phyloP scores from a whole-genome alignment of 2,888 invertebrate species.

The Opisthograptis luteolata region DNA sequence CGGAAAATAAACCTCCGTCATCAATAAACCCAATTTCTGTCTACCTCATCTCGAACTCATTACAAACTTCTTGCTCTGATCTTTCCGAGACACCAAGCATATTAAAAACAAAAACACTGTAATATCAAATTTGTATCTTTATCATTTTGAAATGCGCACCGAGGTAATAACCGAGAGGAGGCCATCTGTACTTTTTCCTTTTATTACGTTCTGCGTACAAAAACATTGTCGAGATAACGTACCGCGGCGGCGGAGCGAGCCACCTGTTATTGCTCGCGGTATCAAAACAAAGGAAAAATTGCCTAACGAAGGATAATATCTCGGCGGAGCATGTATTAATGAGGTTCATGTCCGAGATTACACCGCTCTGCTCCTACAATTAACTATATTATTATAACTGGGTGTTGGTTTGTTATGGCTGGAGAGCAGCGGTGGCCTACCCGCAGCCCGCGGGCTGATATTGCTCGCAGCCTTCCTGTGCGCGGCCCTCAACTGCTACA shows the following conservation, averaged over 20 bases:
- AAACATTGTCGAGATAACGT: slow-evolving; percentile 3
- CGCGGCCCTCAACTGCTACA: too few species aligned
- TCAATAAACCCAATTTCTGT: too few species aligned
- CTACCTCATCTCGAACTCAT: too few species aligned
- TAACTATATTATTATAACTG: too few species aligned
- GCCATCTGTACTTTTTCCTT: slow-evolving; percentile 8
- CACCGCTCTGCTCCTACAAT: too few species aligned
- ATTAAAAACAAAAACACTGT: slow-evolving; percentile 13
- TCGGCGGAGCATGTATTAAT: neutral
- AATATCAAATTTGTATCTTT: slow-evolving; percentile 6
- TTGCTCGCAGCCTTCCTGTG: too few species aligned
- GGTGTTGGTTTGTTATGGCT: too few species aligned
- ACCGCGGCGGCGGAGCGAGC: neutral
- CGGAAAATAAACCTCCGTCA: too few species aligned
- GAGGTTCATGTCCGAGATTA: neutral
- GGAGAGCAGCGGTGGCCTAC: too few species aligned
- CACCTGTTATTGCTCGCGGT: slow-evolving; percentile 12
- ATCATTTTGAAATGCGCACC: slow-evolving; percentile 7
- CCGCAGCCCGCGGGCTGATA: too few species aligned
- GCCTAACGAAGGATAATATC: neutral
- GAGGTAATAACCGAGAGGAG: slow-evolving; percentile 1
- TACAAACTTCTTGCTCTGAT: neutral
- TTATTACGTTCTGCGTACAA: slow-evolving; percentile 6
- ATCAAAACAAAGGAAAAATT: slow-evolving; percentile 11
- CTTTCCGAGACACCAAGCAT: neutral